phyloP scores from a whole-genome alignment of 2,888 invertebrate genomes.

The Eurois occulta region DNA sequence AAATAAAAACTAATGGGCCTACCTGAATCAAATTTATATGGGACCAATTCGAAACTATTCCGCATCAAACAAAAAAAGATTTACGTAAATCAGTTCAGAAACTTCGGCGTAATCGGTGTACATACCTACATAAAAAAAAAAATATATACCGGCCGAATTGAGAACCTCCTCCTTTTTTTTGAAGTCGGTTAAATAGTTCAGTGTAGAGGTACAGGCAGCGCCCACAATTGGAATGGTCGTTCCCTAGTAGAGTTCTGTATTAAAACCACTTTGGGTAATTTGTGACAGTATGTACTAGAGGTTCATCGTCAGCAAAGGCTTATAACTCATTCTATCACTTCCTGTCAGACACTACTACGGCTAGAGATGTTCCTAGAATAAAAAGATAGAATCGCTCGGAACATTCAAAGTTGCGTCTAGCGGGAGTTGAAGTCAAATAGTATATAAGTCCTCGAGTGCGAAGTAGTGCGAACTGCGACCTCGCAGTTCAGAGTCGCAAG shows the following conservation, averaged over 20 bases:
- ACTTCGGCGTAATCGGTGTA: no score
- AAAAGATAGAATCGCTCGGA: slow-evolving; percentile 1
- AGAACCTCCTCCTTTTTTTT: no score
- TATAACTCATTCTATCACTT: background rate
- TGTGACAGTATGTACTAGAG: background rate
- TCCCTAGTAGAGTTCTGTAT: background rate
- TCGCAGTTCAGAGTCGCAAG: slow-evolving; percentile 2
- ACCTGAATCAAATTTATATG: no score
- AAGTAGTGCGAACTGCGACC: background rate
- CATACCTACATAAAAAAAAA: no score
- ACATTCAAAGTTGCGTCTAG: slow-evolving; percentile 18
- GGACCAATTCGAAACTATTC: no score
- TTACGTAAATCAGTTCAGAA: no score
- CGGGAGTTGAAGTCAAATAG: slow-evolving; percentile 25
- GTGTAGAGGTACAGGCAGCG: no score
- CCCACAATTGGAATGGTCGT: background rate
- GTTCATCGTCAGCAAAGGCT: background rate
- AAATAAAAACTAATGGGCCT: no score
- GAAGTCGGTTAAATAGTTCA: background rate
- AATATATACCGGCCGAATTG: no score
- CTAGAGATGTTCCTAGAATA: background rate
- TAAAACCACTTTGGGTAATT: background rate
- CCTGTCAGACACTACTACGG: background rate
- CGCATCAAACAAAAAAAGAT: no score
- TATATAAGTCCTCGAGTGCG: slow-evolving; percentile 13